Evolutionary conservation across 2,113 vertebrate species (phyloP).

Genomic region (Trochalopteron elliotii): DNA sequence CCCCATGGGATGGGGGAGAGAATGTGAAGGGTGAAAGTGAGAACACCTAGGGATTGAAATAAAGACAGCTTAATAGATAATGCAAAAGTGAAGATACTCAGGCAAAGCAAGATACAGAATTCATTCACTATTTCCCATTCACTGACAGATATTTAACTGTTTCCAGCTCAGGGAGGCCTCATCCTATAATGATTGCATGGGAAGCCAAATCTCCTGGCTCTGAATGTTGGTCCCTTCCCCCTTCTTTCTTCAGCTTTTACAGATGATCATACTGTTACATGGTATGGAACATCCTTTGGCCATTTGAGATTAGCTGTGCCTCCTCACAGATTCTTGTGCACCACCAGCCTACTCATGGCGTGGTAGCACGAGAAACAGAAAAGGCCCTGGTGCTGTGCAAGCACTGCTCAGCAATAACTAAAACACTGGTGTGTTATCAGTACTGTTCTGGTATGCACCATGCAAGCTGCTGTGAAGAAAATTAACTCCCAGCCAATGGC

Average conservation of each 20-base stretch:
- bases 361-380: neutral
- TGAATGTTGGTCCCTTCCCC: accelerated
- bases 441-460: neutral
- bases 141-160: neutral
- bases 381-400: neutral
- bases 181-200: neutral
- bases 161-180: neutral
- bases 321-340: neutral
- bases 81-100: neutral
- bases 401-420: neutral
- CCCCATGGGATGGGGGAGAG: too few species aligned
- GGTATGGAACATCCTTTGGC: neutral
- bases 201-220: neutral
- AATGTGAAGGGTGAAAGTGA: neutral
- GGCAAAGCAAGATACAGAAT: neutral
- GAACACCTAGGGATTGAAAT: neutral
- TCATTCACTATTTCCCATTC: neutral
- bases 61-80: neutral
- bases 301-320: neutral
- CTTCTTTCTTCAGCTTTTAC: neutral
- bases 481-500: neutral
- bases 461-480: neutral
- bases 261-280: neutral
- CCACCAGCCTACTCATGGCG: neutral
- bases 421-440: neutral